These are phyloP conservation scores for Gila orcuttii DNA, from an alignment of 2,113 vertebrate genomes.

Conservation along the genomic window DNA sequence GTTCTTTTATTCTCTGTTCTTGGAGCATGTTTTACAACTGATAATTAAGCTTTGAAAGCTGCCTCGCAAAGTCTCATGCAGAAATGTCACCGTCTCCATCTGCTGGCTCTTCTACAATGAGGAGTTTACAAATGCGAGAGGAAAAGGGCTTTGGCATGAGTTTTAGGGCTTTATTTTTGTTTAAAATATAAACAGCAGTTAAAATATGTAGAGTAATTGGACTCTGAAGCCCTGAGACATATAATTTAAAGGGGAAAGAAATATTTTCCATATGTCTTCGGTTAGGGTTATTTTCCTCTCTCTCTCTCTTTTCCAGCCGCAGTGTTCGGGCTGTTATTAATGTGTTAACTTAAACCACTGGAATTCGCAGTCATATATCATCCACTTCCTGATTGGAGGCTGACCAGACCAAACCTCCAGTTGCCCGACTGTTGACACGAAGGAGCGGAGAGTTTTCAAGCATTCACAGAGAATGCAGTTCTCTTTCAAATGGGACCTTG, in stretches of 20 bases:
- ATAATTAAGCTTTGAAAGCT: conserved; percentile 36
- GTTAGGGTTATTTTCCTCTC: conserved; percentile 35
- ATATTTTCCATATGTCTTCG: conserved; percentile 54
- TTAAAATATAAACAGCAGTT: conserved; percentile 55
- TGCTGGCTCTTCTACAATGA: conserved; percentile 19
- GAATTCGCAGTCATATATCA: conserved; percentile 55
- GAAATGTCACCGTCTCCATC: conserved; percentile 36
- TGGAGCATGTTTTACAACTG: conserved; percentile 15
- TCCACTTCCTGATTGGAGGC: conserved; percentile 52
- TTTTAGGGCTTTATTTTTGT: conserved; percentile 45
- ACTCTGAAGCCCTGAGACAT: conserved; percentile 36
- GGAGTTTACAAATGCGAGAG: not conserved
- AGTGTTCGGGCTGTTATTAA: conserved; percentile 56
- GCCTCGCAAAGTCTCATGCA: not conserved
- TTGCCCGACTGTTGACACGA: not conserved
- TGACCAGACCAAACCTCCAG: conserved; percentile 39
- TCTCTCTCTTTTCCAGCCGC: conserved; percentile 21
- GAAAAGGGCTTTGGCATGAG: not conserved
- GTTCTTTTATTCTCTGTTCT: not conserved
- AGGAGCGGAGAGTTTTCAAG: not conserved
- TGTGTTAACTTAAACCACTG: conserved; percentile 50
- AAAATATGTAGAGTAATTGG: conserved; percentile 48
- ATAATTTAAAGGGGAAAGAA: conserved; percentile 55
- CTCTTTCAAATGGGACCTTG: not conserved
- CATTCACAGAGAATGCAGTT: conserved; percentile 2